These are phyloP conservation scores for Prunella himalayana DNA, from an alignment of 2,113 vertebrate genomes.

Conservation along the genomic window DNA sequence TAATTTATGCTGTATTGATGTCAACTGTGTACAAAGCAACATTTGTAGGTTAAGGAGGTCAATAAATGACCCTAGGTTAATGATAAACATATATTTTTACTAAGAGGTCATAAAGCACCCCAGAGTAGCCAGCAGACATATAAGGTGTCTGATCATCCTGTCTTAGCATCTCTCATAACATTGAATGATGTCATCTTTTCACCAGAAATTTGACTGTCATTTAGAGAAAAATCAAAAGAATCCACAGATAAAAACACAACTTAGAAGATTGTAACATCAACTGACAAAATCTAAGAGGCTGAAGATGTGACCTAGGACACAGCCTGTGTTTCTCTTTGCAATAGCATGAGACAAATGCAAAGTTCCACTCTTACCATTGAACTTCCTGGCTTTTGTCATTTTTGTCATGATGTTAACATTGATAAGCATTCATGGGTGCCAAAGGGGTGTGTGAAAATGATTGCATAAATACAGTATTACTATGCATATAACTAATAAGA, in stretches of 20 bases:
- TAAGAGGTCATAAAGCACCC: background rate
- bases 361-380: background rate
- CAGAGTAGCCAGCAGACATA: background rate
- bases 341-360: background rate
- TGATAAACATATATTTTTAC: background rate
- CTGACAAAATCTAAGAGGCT: background rate
- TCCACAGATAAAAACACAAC: background rate
- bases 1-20: background rate
- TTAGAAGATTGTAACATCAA: background rate
- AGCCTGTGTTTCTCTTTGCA: background rate
- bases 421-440: constrained; percentile 12
- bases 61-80: background rate
- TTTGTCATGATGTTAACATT: constrained; percentile 38
- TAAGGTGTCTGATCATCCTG: background rate
- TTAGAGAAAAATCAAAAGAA: background rate
- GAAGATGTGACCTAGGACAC: background rate
- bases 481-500: constrained; percentile 65
- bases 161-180: background rate
- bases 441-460: background rate
- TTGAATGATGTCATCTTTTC: background rate
- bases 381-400: constrained; percentile 1
- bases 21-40: background rate
- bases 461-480: constrained; percentile 45
- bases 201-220: background rate
- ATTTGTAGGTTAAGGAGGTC: background rate